Evolutionary conservation across 2,113 vertebrate species (phyloP).

Genomic region (Thunnus maccoyii): DNA sequence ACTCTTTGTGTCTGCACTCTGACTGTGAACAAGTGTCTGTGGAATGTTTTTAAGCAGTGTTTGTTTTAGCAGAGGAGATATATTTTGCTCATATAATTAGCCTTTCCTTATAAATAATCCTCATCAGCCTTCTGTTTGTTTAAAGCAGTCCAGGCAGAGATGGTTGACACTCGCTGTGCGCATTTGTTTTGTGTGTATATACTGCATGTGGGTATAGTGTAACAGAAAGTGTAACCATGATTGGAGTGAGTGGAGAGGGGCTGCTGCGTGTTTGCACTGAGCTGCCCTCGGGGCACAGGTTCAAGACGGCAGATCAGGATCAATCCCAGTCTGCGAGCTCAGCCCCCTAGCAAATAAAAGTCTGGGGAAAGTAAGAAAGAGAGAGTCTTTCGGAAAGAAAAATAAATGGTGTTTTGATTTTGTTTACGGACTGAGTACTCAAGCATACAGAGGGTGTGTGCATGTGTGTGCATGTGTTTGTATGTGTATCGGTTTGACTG

Average conservation of each 20-base stretch:
- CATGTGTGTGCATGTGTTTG: neutral
- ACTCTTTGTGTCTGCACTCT: constrained; percentile 21
- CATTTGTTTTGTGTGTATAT: constrained; percentile 22
- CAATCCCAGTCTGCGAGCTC: constrained; percentile 78
- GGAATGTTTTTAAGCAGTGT: constrained; percentile 7
- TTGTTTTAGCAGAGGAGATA: neutral
- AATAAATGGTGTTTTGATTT: constrained; percentile 71
- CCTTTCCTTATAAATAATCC: constrained; percentile 1
- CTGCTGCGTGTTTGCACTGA: constrained; percentile 78
- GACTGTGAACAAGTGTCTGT: constrained; percentile 14
- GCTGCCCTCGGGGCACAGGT: constrained; percentile 78
- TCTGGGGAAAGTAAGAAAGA: constrained; percentile 58
- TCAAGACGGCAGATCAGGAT: constrained; percentile 79
- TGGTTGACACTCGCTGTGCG: constrained; percentile 1
- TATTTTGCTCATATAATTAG: neutral
- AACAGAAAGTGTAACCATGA: constrained; percentile 55
- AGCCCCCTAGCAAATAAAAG: constrained; percentile 74
- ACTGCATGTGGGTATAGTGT: constrained; percentile 31
- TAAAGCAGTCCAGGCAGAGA: constrained; percentile 20
- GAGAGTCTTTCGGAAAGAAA: constrained; percentile 50
- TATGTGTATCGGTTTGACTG: constrained; percentile 9
- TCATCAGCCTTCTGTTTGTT: neutral
- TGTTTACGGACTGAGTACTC: constrained; percentile 50
- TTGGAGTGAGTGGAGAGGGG: constrained; percentile 69
- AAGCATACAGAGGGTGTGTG: constrained; percentile 4